phyloP scores from a whole-genome alignment of 2,888 invertebrate species.

The Cyrtodaria siliqua region DNA sequence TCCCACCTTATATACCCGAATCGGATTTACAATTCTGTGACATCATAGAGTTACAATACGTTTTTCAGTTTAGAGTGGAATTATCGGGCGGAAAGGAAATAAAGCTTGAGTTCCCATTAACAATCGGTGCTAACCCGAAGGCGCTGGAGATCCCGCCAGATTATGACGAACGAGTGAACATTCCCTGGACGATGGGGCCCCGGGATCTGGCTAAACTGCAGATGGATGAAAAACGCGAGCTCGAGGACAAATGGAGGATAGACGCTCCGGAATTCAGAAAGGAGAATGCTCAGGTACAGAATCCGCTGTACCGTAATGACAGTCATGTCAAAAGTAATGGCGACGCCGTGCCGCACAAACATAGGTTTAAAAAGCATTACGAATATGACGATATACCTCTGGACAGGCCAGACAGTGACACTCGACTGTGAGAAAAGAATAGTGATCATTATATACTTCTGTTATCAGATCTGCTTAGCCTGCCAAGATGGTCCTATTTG shows the following conservation, averaged over 20 bases:
- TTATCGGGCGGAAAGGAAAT: conserved; percentile 79
- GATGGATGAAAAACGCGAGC: conserved; percentile 28
- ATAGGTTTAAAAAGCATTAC: not conserved
- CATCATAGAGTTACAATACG: conserved; percentile 84
- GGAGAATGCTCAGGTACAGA: conserved; percentile 64
- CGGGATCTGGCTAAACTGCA: conserved; percentile 43
- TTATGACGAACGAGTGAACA: conserved; percentile 63
- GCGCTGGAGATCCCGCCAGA: conserved; percentile 69
- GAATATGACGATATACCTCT: conserved; percentile 24
- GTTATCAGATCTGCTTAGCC: no score
- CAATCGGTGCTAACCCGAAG: conserved; percentile 78
- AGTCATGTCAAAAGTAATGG: conserved; percentile 29
- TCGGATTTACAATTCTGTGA: conserved; percentile 83
- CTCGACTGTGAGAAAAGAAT: not conserved
- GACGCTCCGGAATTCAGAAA: conserved; percentile 73
- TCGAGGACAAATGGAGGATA: conserved; percentile 57
- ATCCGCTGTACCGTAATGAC: conserved; percentile 68
- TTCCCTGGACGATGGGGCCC: conserved; percentile 72
- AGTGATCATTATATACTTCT: no score
- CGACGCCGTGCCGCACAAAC: conserved; percentile 6
- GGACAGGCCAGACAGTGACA: not conserved
- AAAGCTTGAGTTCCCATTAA: conserved; percentile 78
- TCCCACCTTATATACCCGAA: conserved; percentile 85
- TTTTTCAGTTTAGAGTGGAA: conserved; percentile 83
- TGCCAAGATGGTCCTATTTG: no score